Percentiles rank a stretch among this genome's conserved stretches.
phyloP scores from a whole-genome alignment of 2,113 vertebrate genomes.

The Falcunculus frontatus region DNA sequence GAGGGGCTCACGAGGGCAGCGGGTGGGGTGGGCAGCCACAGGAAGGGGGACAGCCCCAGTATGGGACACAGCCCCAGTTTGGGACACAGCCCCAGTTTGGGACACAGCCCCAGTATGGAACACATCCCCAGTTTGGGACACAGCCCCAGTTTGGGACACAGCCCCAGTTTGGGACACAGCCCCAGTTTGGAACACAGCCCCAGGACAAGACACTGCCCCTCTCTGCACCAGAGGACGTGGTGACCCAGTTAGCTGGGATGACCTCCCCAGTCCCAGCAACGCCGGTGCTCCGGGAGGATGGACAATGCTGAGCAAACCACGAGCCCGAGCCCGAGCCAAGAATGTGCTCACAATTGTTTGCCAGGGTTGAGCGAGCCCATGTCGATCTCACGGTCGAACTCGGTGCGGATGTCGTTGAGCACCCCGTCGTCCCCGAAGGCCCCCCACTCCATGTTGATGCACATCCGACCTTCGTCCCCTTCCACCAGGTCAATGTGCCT shows the following conservation, averaged over 20 bases:
- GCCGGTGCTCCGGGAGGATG: not conserved
- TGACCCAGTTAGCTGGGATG: slow-evolving; percentile 33
- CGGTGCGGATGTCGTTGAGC: slow-evolving; percentile 86
- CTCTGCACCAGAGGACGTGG: not conserved
- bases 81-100: not conserved
- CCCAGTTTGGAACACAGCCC: not conserved
- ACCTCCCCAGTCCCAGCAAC: not conserved
- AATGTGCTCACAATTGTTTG: slow-evolving; percentile 87
- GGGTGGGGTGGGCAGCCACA: not conserved
- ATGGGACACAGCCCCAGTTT: not conserved
- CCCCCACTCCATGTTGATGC: slow-evolving; percentile 97
- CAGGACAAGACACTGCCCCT: not conserved
- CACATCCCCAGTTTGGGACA: not conserved
- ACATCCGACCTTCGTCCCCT: slow-evolving; percentile 94
- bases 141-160: not conserved
- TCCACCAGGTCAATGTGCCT: slow-evolving; percentile 89
- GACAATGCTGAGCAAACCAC: not conserved
- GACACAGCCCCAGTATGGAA: not conserved
- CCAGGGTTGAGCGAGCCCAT: slow-evolving; percentile 93
- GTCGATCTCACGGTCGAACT: slow-evolving; percentile 91
- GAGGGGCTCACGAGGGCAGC: not conserved
- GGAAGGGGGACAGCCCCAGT: not conserved
- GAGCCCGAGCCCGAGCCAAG: not conserved
- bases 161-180: not conserved
- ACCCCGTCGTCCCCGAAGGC: slow-evolving; percentile 89